Evolutionary conservation across 2,888 invertebrate genomes (phyloP), one percentile per base, ranked within the genome.

Genomic region (Callinectes sapidus): DNA sequence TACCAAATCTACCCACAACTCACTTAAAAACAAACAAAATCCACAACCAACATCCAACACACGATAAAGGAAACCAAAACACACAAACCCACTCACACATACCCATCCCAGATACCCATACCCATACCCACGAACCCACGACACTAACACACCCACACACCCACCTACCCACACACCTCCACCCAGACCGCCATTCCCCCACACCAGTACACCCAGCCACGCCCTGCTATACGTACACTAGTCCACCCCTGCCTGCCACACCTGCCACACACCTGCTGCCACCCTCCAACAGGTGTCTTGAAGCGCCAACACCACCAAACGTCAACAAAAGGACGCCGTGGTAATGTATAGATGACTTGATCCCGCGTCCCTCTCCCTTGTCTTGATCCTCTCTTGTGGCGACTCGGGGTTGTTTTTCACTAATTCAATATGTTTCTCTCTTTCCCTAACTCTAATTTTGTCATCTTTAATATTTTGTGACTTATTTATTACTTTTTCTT

Each of bases 291-390:
- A 81, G 81, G 81, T 81, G 81, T 77, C 71, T 81, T 35, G 1
- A 35, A 81, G 81, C n/a, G 14, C 35, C 81, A 35, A 32, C 35
- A 35, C 32, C 35, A 81, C 32, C 35, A 81, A 81, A 81, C 81
- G 81, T 81, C 81, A 81, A 81, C 81, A 81, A 81, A 81, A 35
- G 16, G 81, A 81, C 81, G 81, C 81, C 81, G 81, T 35, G 81
- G 81, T 16, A 81, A 35, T 35, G 28, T 81, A 81, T 81, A 81
- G 81, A 81, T 32, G 81, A 32, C 35, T 35, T 3, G 35, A 81
- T 16, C 81, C 18, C 14, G 23, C 61, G 13, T 61, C 61, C 10
- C 48, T 8, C 48, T 48, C 48, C 10, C 8, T 8, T 48, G 48
- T 8, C 48, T 48, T 8, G 48, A 48, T 48, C 48, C 48, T 48